phyloP scores from a whole-genome alignment of 2,113 vertebrate genomes.

The Empidonax alnorum region DNA sequence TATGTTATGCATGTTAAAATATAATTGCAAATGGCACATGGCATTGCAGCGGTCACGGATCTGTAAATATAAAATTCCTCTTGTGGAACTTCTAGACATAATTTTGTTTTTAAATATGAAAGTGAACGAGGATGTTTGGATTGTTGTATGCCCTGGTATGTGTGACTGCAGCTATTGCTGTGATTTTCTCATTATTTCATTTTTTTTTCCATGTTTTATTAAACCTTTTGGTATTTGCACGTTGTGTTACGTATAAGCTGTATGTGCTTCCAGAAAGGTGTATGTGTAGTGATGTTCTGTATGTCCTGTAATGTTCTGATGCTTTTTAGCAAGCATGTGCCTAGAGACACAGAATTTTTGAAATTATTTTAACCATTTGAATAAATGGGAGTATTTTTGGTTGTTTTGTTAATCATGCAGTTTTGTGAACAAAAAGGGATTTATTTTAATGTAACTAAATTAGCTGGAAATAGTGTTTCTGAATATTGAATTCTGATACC shows the following conservation, averaged over 20 bases:
- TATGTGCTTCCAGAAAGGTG: neutral
- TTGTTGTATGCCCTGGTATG: fast-evolving
- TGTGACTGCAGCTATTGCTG: neutral
- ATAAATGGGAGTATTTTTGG: neutral
- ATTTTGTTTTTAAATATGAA: neutral
- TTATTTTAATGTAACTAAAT: neutral
- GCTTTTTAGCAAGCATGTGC: neutral
- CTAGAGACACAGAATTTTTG: neutral
- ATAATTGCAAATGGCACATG: constrained; percentile 39
- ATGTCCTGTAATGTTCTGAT: neutral
- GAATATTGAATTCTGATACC: neutral
- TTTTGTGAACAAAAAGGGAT: neutral
- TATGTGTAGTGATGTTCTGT: fast-evolving
- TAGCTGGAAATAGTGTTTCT: neutral
- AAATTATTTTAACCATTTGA: neutral
- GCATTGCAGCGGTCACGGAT: neutral
- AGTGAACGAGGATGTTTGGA: neutral
- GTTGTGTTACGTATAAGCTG: neutral
- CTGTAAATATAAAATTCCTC: neutral
- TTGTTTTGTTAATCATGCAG: neutral
- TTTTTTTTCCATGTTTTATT: neutral
- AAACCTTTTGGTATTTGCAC: neutral
- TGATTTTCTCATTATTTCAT: neutral
- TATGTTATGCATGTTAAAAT: constrained; percentile 47
- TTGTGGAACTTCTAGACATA: neutral